Evolutionary conservation across 2,113 vertebrate genomes (phyloP), one percentile per base, ranked within the genome.

Genomic region (Cygnus atratus): DNA sequence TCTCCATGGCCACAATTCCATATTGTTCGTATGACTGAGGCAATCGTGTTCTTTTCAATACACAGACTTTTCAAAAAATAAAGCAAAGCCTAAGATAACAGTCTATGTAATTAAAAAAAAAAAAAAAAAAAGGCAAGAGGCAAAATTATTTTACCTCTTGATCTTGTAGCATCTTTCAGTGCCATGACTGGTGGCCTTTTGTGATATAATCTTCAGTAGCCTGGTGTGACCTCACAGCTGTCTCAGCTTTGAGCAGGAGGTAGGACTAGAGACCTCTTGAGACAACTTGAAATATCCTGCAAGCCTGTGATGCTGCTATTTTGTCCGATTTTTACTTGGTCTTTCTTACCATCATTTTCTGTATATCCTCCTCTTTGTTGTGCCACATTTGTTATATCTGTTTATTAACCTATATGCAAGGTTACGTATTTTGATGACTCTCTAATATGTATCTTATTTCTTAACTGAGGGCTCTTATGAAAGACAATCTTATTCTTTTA

Each of bases 401-500:
- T 71, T 62, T 70, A 46, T 66, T 68, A 46, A 37, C 71, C 35
- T 89, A 3, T 66, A n/a, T 10, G 14, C 33, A 35, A 25, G 6
- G 20, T 75, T 81, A 29, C 9, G 35, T 15, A 13, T 93, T 95
- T 87, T 54, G 35, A 55, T 2, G 2, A 76, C 61, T 82, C 43
- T 55, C 14, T 68, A 28, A 16, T 37, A 48, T 8, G 8, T 44
- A n/a, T 21, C 68, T 41, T 54, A 26, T 66, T 39, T 68, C 1
- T 87, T 87, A 58, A 68, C 48, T 43, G n/a, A 8, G 16, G 10
- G 5, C 19, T 83, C 43, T 74, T 80, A 73, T 35, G 72, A 74
- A 95, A 52, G 31, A 63, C n/a, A 17, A n/a, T 88, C 31, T 73
- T 78, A 72, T 25, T 95, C 43, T 95, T 62, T 25, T 84, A 35